These are phyloP conservation scores for Cydia fagiglandana DNA, from an alignment of 1,140 invertebrate genomes.

Conservation along the genomic window DNA sequence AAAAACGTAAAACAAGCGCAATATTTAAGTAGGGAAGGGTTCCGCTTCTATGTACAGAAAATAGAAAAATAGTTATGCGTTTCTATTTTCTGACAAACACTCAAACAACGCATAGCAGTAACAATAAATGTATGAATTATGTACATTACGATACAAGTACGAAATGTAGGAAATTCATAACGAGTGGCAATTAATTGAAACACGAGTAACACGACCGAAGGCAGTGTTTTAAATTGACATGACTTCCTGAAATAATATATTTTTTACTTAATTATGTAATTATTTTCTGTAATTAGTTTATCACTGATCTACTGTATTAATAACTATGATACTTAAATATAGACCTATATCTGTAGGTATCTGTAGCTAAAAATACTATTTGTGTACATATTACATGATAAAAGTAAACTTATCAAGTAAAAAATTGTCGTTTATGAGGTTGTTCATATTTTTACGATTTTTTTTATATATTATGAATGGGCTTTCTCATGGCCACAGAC, in stretches of 20 bases:
- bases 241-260: no score
- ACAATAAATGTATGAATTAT: no score
- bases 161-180: no score
- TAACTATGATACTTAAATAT: neutral
- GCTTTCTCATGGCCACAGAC: no score
- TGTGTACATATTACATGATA: neutral
- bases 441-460: neutral
- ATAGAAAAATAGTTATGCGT: no score
- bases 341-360: no score
- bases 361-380: neutral
- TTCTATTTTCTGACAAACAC: no score
- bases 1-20: slow-evolving; percentile 10
- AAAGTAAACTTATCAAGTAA: neutral
- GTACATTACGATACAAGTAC: no score
- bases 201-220: no score
- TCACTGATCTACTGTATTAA: neutral
- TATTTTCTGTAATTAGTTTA: neutral
- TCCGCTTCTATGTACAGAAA: neutral
- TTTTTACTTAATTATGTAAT: neutral
- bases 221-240: no score
- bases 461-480: no score
- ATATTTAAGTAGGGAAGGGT: neutral
- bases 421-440: neutral
- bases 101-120: neutral
- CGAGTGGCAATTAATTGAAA: no score